Conservation (phyloP, 2,888 invertebrate genomes). For the Campopleginae sp. region DNA sequence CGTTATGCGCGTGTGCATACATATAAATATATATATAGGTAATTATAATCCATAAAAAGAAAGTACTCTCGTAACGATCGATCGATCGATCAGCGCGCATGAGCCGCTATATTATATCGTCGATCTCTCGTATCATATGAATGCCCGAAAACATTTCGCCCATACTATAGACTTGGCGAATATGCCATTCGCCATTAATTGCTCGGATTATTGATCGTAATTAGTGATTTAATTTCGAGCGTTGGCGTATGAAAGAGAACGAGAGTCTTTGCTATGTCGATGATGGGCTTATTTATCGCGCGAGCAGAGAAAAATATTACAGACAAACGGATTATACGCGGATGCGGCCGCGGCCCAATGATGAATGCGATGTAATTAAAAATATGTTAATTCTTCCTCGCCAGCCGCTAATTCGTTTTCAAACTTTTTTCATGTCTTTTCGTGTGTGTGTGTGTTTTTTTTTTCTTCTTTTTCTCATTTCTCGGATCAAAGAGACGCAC, state of each 20-base stretch:
- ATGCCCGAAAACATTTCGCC: no score
- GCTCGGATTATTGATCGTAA: not conserved
- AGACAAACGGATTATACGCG: conserved; percentile 1
- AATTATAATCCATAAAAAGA: conserved; percentile 27
- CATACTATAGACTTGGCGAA: no score
- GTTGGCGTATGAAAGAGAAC: not conserved
- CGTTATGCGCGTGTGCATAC: no score
- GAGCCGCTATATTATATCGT: conserved; percentile 46
- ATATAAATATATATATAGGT: conserved; percentile 27
- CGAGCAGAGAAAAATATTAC: not conserved
- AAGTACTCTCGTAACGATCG: conserved; percentile 65
- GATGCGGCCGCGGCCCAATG: conserved; percentile 44
- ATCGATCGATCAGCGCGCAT: conserved; percentile 61
- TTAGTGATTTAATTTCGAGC: not conserved
- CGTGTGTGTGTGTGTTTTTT: conserved; percentile 63
- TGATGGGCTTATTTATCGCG: not conserved
- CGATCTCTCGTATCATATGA: conserved; percentile 55
- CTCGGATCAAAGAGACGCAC: conserved; percentile 25
- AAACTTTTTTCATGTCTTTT: conserved; percentile 81
- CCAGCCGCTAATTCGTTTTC: conserved; percentile 81
- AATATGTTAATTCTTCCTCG: conserved; percentile 81
- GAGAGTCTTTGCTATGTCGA: not conserved
- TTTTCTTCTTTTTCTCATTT: conserved; percentile 59
- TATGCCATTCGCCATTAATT: not conserved
- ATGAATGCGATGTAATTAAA: conserved; percentile 79